A percentile compares a stretch with the other conserved stretches of the same genome.
Conservation (phyloP, 1,140 invertebrate genomes). For the Brachionus calyciflorus region DNA sequence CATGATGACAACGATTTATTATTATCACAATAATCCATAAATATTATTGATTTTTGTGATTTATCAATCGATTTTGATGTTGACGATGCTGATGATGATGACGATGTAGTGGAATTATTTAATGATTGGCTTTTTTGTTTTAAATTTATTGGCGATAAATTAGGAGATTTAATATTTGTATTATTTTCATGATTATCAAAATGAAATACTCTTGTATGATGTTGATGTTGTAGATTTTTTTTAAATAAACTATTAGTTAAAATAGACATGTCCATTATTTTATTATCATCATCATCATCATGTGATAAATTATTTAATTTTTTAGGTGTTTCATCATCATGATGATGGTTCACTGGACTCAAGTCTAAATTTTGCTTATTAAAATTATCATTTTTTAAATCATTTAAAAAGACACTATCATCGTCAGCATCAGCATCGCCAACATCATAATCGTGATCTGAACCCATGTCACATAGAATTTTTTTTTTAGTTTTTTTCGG, state of each 20-base stretch:
- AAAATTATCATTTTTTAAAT: neutral
- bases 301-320: neutral
- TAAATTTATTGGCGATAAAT: no score
- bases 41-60: slow-evolving; percentile 20
- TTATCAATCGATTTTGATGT: no score
- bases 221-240: slow-evolving; percentile 31
- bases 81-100: no score
- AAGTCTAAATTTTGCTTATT: neutral
- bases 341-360: neutral
- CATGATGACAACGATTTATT: neutral
- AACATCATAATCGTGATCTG: neutral
- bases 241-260: neutral
- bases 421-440: neutral
- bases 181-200: neutral
- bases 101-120: no score
- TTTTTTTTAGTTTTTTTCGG: slow-evolving; percentile 14
- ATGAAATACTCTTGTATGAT: neutral
- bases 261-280: slow-evolving; percentile 15
- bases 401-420: slow-evolving; percentile 1
- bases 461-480: slow-evolving; percentile 29
- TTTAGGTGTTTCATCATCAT: neutral
- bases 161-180: neutral
- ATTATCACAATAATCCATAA: slow-evolving; percentile 26
- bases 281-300: no score
- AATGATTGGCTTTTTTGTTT: no score